Evolutionary conservation across 2,113 vertebrate genomes (phyloP).

Genomic region (Oncorhynchus mykiss): DNA sequence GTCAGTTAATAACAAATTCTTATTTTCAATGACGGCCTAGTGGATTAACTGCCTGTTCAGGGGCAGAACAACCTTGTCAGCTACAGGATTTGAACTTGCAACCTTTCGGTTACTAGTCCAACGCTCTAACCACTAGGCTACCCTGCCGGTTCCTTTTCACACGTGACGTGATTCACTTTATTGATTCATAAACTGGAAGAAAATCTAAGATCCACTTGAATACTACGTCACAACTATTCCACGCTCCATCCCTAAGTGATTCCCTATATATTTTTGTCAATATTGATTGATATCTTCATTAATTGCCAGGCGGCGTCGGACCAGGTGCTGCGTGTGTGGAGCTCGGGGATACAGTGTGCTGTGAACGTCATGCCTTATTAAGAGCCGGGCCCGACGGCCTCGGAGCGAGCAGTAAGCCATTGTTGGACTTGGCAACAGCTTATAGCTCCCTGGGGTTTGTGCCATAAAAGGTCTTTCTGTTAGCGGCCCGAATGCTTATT

Average conservation of each 20-base stretch:
- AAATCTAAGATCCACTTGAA: neutral
- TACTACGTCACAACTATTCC: neutral
- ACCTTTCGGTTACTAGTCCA: too few species aligned
- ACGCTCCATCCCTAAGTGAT: conserved; percentile 8
- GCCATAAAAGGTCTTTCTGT: conserved; percentile 95
- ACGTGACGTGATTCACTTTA: neutral
- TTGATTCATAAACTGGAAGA: neutral
- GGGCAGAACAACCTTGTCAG: too few species aligned
- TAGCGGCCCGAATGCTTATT: conserved; percentile 87
- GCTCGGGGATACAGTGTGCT: conserved; percentile 72
- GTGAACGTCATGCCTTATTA: conserved; percentile 81
- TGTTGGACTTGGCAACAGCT: conserved; percentile 89
- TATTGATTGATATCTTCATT: conserved; percentile 90
- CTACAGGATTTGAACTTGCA: too few species aligned
- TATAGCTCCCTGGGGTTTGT: conserved; percentile 84
- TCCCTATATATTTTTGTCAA: conserved; percentile 44
- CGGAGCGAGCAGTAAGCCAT: conserved; percentile 85
- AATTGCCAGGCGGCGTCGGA: conserved; percentile 74
- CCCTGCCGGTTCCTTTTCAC: too few species aligned
- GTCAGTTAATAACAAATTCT: too few species aligned
- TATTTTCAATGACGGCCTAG: too few species aligned
- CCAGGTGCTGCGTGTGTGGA: conserved; percentile 79
- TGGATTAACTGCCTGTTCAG: too few species aligned
- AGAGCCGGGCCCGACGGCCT: conserved; percentile 78
- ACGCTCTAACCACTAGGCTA: too few species aligned